Evolutionary conservation across 2,888 invertebrate species (phyloP), one percentile per base, ranked within the genome.

Genomic region (Lasioglossum leucozonium): DNA sequence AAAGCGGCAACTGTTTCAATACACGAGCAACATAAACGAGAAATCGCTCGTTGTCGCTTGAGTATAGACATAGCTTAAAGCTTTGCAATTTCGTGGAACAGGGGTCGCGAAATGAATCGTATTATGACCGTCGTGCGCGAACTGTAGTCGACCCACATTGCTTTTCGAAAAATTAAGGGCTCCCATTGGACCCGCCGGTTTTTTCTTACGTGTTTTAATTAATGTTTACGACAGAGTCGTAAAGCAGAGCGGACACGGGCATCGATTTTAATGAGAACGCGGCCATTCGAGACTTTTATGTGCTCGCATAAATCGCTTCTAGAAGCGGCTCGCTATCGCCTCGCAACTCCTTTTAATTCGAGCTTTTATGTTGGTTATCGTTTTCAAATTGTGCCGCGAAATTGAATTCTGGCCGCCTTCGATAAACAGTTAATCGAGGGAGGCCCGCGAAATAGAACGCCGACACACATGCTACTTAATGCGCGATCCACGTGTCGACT

Each of bases 231-330:
- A 78, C 77, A 4, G 62, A 42, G 71, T 73, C 65, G 77, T 77
- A 77, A 86, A 84, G 71, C 84, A 37, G 74, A 30, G 42, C 72
- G 77, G 71, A 75, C 84, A 81, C 77, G 84, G 88, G 81, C 85
- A 81, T 88, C 89, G 89, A 88, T 84, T 88, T 88, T 83, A 90
- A 90, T 90, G 86, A 82, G 84, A 87, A 85, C 72, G 77, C 78
- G 82, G 77, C 86, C 84, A 85, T 84, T 84, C 78, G 80, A 76
- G 85, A 88, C 86, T 89, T 91, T 91, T 88, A 91, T 84, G 88
- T 82, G 79, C 72, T 79, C 81, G 80, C 80, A 86, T 89, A 89
- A 91, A 88, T 88, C 78, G 83, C 77, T 86, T 80, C 84, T 78
- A 72, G 51, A 58, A 85, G 58, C 67, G 78, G 79, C 77, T 26